A percentile compares a stretch with the other conserved stretches of the same genome.
phyloP scores from a whole-genome alignment of 2,797 vertebrate species.

The Eospalax fontanierii region DNA sequence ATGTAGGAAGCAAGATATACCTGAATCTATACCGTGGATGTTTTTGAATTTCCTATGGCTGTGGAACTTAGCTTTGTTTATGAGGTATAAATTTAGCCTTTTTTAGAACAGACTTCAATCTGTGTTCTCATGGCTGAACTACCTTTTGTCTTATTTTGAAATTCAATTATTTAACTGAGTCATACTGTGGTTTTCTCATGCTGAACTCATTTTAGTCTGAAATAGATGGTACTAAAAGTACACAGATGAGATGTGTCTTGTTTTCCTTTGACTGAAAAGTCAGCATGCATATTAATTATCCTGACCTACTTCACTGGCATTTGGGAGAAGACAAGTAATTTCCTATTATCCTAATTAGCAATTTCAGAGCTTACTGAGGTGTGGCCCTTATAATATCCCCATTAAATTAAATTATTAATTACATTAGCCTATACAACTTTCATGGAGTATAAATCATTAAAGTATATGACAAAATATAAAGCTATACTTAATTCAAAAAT shows the following conservation, averaged over 20 bases:
- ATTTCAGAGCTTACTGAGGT: constrained; percentile 68
- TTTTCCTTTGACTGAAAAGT: constrained; percentile 83
- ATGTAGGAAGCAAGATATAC: constrained; percentile 41
- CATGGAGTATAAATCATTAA: constrained; percentile 65
- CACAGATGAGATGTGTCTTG: constrained; percentile 77
- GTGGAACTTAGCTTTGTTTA: constrained; percentile 56
- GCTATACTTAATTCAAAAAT: constrained; percentile 66
- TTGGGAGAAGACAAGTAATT: constrained; percentile 81
- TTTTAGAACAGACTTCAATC: constrained; percentile 62
- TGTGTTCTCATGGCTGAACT: constrained; percentile 64
- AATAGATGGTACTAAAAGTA: constrained; percentile 76
- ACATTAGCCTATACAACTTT: constrained; percentile 63
- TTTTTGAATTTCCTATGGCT: constrained; percentile 59
- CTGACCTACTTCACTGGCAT: constrained; percentile 80
- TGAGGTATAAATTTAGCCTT: constrained; percentile 62
- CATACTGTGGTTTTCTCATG: constrained; percentile 75
- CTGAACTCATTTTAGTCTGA: constrained; percentile 77
- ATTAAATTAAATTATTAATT: constrained; percentile 76
- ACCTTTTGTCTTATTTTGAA: constrained; percentile 78
- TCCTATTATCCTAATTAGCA: constrained; percentile 79
- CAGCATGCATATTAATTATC: constrained; percentile 81
- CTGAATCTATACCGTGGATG: constrained; percentile 59
- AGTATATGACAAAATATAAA: constrained; percentile 68
- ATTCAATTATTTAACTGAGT: constrained; percentile 78
- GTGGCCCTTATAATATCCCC: constrained; percentile 55